Percentiles rank a stretch among this genome's conserved stretches.
Conservation (phyloP, 2,797 vertebrate species). For the Margarornis squamiger region DNA sequence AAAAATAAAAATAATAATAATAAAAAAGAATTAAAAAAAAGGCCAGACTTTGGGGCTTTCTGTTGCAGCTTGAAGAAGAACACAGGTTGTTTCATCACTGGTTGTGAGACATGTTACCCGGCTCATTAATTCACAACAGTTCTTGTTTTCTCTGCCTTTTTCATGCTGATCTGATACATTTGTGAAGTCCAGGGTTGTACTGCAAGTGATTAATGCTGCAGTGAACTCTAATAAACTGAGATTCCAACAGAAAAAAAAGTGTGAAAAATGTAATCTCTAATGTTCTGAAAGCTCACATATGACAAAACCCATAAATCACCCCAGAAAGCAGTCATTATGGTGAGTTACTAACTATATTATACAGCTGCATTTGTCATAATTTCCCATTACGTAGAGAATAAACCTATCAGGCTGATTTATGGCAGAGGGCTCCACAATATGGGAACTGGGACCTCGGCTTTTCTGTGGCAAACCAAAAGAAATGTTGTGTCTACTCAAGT, state of each 20-base stretch:
- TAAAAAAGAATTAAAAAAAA: background rate
- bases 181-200: slow-evolving; percentile 32
- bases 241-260: slow-evolving; percentile 62
- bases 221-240: slow-evolving; percentile 57
- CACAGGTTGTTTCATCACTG: slow-evolving; percentile 53
- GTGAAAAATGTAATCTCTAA: slow-evolving; percentile 72
- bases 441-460: slow-evolving; percentile 38
- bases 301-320: slow-evolving; percentile 69
- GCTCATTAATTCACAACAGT: slow-evolving; percentile 65
- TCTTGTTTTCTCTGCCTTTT: slow-evolving; percentile 66
- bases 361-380: slow-evolving; percentile 69
- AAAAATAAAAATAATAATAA: background rate
- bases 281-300: slow-evolving; percentile 68
- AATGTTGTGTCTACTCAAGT: slow-evolving; percentile 30
- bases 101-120: slow-evolving; percentile 54
- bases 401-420: slow-evolving; percentile 70
- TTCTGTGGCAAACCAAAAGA: background rate
- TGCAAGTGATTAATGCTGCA: slow-evolving; percentile 65
- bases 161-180: slow-evolving; percentile 46
- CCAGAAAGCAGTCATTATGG: slow-evolving; percentile 57
- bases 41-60: background rate
- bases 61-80: slow-evolving; percentile 21
- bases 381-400: slow-evolving; percentile 70
- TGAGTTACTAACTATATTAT: slow-evolving; percentile 69
- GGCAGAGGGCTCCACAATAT: slow-evolving; percentile 43